A percentile compares a stretch with the other conserved stretches of the same genome.
Conservation (phyloP, 1,140 invertebrate genomes). For the Drosophila obscura region DNA sequence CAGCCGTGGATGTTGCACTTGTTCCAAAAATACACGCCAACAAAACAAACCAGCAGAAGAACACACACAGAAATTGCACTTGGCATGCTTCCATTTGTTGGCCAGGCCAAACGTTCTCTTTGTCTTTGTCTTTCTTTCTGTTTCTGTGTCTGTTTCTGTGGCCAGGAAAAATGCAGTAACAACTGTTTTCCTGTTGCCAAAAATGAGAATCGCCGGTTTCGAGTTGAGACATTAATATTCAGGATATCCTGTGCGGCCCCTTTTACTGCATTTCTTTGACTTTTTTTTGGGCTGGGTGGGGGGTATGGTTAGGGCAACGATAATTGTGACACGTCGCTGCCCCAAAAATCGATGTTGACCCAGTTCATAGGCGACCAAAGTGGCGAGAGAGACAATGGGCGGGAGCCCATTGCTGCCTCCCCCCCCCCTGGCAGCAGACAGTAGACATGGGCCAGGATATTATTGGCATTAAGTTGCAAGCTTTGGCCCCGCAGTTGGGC, state of each 20-base stretch:
- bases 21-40: conserved; percentile 53
- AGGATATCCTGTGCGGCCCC: conserved; percentile 43
- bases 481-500: conserved; percentile 35
- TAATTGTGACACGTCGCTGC: conserved; percentile 76
- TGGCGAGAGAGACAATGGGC: conserved; percentile 33
- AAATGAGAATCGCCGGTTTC: conserved; percentile 45
- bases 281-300: conserved; percentile 24
- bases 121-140: conserved; percentile 47
- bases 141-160: neutral
- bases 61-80: conserved; percentile 42
- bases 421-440: conserved; percentile 1
- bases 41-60: conserved; percentile 13
- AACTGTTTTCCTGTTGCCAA: conserved; percentile 48
- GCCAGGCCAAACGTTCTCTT: conserved; percentile 7
- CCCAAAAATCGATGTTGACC: conserved; percentile 78
- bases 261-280: conserved; percentile 26
- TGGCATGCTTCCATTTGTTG: conserved; percentile 63
- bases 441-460: conserved; percentile 52
- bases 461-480: conserved; percentile 78
- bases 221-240: conserved; percentile 66
- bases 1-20: conserved; percentile 47
- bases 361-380: conserved; percentile 57
- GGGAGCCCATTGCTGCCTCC: neutral
- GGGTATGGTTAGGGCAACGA: conserved; percentile 29
- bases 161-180: conserved; percentile 41